Conservation (phyloP, 1,140 invertebrate species). For the Trissolcus basalis region DNA sequence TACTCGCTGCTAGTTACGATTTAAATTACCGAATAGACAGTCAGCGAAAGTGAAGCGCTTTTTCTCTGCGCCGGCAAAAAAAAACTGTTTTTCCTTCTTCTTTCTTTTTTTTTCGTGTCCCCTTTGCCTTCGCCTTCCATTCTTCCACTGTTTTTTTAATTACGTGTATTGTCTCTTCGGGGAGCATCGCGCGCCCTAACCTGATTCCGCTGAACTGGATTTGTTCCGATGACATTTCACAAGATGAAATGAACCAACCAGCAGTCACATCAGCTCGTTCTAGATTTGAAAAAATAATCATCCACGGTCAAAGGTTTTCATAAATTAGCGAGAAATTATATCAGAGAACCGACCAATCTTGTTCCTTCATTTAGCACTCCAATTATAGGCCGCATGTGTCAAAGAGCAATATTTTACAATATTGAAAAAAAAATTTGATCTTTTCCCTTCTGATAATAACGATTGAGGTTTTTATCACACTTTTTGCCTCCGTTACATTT, state of each 20-base stretch:
- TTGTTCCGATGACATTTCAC: background rate
- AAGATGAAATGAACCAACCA: conserved; percentile 8
- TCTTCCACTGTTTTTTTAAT: conserved; percentile 21
- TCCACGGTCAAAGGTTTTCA: too few relatives aligned
- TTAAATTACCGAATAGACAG: conserved; percentile 40
- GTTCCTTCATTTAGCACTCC: too few relatives aligned
- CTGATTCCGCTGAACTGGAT: conserved; percentile 9
- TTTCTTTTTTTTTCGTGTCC: background rate
- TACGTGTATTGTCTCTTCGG: conserved; percentile 15
- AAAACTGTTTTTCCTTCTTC: conserved; percentile 2
- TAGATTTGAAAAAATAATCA: too few relatives aligned
- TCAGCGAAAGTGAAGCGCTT: conserved; percentile 8
- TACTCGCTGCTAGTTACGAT: conserved; percentile 48
- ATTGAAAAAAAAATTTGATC: too few relatives aligned
- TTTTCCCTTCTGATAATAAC: too few relatives aligned
- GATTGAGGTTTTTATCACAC: too few relatives aligned
- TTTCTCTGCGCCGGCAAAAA: conserved; percentile 1
- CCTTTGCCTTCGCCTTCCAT: background rate
- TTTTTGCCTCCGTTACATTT: too few relatives aligned
- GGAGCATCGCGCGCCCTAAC: conserved; percentile 1
- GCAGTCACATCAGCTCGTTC: too few relatives aligned
- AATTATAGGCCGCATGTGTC: too few relatives aligned
- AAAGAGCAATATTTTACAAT: too few relatives aligned
- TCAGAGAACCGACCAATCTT: too few relatives aligned
- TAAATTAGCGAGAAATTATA: too few relatives aligned